Base-by-base conservation (phyloP, 2,113 vertebrate species). In the Lipophrys pholis region DNA sequence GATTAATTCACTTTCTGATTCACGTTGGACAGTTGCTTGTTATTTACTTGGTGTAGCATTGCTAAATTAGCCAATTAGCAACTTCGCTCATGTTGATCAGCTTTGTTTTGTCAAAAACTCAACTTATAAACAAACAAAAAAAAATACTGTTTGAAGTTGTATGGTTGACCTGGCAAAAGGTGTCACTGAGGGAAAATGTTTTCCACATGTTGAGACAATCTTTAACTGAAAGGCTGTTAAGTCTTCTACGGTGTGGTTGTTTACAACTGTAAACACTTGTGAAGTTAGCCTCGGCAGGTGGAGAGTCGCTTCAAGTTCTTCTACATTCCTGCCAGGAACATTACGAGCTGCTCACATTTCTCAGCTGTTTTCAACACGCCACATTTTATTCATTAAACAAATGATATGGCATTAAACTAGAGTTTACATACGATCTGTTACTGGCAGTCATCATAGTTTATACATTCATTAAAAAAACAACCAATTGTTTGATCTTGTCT, bases 241-340 rank as follows among this genome's bases (percentile, higher is more conserved):
- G 21, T 30, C 21, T 30, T 30, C 21, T 30, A 51, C 14, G 45
- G 36, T 15, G 36, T 46, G 6, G 17, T 9, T 70, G 56, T 69
- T 70, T 39, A 54, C 60, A 49, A 2, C 3, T 53, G 43, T 38
- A 21, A 57, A 35, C 5, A 36, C 39, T 74, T 54, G 2, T 1
- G n/a, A 54, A 74, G 57, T 67, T 36, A 30, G n/a, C 6, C 16
- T 39, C 57, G 35, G 10, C 66, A 77, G 72, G 55, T 65, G 45
- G 49, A 17, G 16, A 21, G 36, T 10, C 38, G 40, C 6, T 50
- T 0, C 77, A 53, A 46, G 81, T 85, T 76, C 57, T 10, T 8
- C 86, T 53, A 42, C 87, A 90, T 90, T 91, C 80, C 75, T 69
- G 58, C 56, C 67, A 80, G 56, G 59, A 39, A 1, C 14, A 8